Percentiles rank a stretch among this genome's conserved stretches.
Conservation (phyloP, 2,797 vertebrate species). For the Coluber constrictor region DNA sequence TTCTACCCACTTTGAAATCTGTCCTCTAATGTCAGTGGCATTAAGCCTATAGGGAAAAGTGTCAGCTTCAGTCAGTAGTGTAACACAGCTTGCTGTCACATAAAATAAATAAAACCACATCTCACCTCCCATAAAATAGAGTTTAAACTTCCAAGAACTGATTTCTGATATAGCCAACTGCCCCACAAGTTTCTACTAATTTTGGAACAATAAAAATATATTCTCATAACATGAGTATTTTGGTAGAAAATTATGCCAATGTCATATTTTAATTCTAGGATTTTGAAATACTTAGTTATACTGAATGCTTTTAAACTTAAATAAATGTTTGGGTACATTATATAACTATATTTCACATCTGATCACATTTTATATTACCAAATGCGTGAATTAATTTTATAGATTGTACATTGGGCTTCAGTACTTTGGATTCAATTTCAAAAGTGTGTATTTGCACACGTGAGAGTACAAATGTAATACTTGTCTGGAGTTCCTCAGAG, state of each 20-base stretch:
- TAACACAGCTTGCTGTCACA: not conserved
- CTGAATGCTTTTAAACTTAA: not conserved
- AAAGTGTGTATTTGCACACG: not conserved
- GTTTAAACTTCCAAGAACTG: not conserved
- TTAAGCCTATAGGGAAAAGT: not conserved
- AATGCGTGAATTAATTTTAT: constrained; percentile 6
- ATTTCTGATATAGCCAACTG: not conserved
- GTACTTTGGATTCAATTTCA: not conserved
- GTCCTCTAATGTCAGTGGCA: not conserved
- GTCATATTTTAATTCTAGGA: not conserved
- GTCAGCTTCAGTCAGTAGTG: not conserved
- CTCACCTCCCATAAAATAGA: not conserved
- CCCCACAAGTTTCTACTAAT: not conserved
- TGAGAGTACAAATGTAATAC: not conserved
- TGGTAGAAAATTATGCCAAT: not conserved
- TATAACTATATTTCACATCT: not conserved
- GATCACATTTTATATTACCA: not conserved
- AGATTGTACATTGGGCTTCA: constrained; percentile 28
- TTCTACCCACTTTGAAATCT: not conserved
- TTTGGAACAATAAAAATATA: not conserved
- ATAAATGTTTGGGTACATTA: not conserved
- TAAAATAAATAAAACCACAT: not conserved
- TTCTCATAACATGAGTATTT: not conserved
- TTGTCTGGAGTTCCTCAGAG: not conserved
- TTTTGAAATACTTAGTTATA: not conserved